Conservation (phyloP, 2,888 invertebrate species). For the Rotaria magnacalcarata region DNA sequence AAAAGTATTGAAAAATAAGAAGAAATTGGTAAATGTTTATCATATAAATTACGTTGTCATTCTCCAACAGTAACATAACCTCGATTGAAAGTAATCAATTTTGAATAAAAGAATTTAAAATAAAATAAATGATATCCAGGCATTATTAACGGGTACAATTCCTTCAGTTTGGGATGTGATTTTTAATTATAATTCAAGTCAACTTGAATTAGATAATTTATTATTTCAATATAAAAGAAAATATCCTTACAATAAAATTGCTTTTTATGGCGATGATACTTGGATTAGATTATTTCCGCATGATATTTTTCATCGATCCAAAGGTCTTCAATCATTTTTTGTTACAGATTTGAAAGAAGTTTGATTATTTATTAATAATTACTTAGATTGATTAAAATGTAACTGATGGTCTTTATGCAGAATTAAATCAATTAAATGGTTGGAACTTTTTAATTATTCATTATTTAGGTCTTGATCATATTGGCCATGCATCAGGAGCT, state of each 20-base stretch:
- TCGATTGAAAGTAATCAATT: slow-evolving; percentile 72
- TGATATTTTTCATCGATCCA: slow-evolving; percentile 69
- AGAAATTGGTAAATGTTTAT: slow-evolving; percentile 51
- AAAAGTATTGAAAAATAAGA: slow-evolving; percentile 51
- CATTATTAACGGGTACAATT: slow-evolving; percentile 77
- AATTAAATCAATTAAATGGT: slow-evolving; percentile 63
- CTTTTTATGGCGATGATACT: slow-evolving; percentile 91
- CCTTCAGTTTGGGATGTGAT: slow-evolving; percentile 86
- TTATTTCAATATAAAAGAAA: slow-evolving; percentile 66
- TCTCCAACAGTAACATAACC: slow-evolving; percentile 93
- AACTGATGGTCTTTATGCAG: slow-evolving; percentile 70
- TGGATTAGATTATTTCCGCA: slow-evolving; percentile 82
- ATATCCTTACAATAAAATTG: slow-evolving; percentile 53
- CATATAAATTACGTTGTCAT: slow-evolving; percentile 65
- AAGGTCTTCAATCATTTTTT: slow-evolving; percentile 82
- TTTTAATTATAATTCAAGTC: slow-evolving; percentile 77
- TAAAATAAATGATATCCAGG: too few species aligned
- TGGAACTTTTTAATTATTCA: slow-evolving; percentile 88
- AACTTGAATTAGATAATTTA: slow-evolving; percentile 74
- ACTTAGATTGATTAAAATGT: slow-evolving; percentile 78
- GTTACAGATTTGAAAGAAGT: slow-evolving; percentile 87
- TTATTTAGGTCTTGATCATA: slow-evolving; percentile 91
- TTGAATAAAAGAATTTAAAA: too few species aligned
- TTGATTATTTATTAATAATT: slow-evolving; percentile 41
- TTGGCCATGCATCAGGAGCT: slow-evolving; percentile 83